A percentile compares a stretch with the other conserved stretches of the same genome.
phyloP scores from a whole-genome alignment of 2,888 invertebrate genomes.

The Craniophora ligustri region DNA sequence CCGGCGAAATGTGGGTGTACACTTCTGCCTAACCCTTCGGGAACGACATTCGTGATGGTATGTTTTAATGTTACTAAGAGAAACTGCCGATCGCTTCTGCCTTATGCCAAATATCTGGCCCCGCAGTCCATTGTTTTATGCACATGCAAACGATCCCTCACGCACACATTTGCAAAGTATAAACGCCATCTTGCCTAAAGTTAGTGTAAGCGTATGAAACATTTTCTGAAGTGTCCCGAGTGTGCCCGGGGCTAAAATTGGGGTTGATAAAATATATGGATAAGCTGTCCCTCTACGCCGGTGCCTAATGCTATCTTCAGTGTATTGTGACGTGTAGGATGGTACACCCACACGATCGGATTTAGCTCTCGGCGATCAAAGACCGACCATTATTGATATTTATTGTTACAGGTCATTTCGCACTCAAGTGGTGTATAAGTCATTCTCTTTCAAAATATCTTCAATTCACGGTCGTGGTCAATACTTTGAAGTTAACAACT shows the following conservation, averaged over 20 bases:
- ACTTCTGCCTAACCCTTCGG: too few species aligned
- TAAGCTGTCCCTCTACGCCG: conserved; percentile 22
- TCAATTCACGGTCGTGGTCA: conserved; percentile 12
- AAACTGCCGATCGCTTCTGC: too few species aligned
- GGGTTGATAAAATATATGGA: conserved; percentile 12
- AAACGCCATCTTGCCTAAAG: too few species aligned
- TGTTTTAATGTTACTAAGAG: neutral
- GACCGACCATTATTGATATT: conserved; percentile 15
- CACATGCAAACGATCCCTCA: too few species aligned
- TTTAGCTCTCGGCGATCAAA: conserved; percentile 19
- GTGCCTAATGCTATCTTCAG: conserved; percentile 27
- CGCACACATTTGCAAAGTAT: too few species aligned
- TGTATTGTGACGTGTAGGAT: conserved; percentile 5
- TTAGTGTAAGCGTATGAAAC: too few species aligned
- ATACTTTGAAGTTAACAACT: conserved; percentile 20
- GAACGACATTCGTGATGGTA: too few species aligned
- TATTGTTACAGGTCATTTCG: conserved; percentile 19
- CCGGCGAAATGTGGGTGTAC: too few species aligned
- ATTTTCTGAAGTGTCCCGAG: too few species aligned
- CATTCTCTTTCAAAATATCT: conserved; percentile 20
- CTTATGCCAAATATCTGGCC: too few species aligned
- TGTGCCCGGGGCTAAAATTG: conserved; percentile 6
- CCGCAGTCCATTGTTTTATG: too few species aligned
- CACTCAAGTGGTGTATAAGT: conserved; percentile 6
- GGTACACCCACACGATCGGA: conserved; percentile 19